phyloP scores from a whole-genome alignment of 1,140 invertebrate genomes.

The Eriocheir sinensis region DNA sequence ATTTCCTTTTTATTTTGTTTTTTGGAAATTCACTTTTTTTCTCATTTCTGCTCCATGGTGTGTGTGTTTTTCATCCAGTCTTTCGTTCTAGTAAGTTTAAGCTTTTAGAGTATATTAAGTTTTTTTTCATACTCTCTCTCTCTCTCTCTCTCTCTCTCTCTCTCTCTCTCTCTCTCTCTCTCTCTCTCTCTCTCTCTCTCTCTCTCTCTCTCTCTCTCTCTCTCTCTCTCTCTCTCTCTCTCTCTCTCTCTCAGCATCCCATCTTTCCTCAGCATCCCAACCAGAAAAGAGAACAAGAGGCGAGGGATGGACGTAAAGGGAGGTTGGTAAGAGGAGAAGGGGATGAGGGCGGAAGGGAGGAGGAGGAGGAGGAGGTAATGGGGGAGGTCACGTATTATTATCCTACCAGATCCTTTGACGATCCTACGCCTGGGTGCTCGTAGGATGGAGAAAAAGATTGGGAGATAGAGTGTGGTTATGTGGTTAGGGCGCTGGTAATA shows the following conservation, averaged over 20 bases:
- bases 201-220: too few species aligned
- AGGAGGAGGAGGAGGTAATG: not conserved
- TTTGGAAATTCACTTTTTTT: too few species aligned
- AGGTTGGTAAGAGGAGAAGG: not conserved
- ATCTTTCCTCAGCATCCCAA: not conserved
- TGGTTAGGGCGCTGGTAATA: not conserved
- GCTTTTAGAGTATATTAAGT: too few species aligned
- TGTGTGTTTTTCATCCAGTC: too few species aligned
- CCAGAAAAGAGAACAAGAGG: not conserved
- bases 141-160: too few species aligned
- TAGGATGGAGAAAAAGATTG: not conserved
- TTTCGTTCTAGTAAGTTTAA: too few species aligned
- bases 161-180: too few species aligned
- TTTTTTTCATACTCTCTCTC: too few species aligned
- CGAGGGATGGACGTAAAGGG: not conserved
- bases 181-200: too few species aligned
- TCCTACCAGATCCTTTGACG: not conserved
- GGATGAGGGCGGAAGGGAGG: not conserved
- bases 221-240: not conserved
- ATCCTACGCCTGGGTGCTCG: not conserved
- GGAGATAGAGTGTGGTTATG: not conserved
- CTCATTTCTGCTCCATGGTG: too few species aligned
- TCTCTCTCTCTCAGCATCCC: not conserved
- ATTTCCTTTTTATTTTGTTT: too few species aligned
- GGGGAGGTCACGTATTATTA: constrained; percentile 1